Base-by-base conservation (phyloP, 2,888 invertebrate species). In the Chrysolina americana region DNA sequence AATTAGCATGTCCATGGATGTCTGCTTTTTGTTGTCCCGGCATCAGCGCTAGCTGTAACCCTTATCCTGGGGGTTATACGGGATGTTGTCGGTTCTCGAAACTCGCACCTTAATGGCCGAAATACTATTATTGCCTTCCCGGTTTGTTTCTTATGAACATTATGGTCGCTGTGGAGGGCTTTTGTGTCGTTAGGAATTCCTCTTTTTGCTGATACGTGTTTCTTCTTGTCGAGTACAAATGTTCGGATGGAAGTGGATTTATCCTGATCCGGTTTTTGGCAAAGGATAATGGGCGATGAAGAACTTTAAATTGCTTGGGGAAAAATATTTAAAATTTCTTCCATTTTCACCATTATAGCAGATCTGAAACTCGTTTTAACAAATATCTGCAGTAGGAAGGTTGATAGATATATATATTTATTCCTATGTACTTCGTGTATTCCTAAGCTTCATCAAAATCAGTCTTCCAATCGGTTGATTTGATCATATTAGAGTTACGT, bases 1-100 rank as follows among this genome's bases (percentile, higher is more conserved):
- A 88, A 88, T 88, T 88, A 88, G 87, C 88, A 87, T 88, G 88
- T 88, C 87, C 87, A 85, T 87, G 86, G 84, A 86, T 87, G 87
- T 86, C 86, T 86, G 87, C 85, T 88, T 88, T 88, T 87, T 88
- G 87, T 86, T 84, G 84, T 79, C 77, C 83, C 81, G 80, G 80
- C 85, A 83, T 85, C 84, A 82, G 81, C 81, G 81, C 81, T 83
- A 83, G 82, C 83, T 84, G 81, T 85, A 82, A 84, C 85, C 85
- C 85, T 85, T 84, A 85, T 84, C 68, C 83, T 78, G 76, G 73
- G 82, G 83, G 83, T 81, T 83, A 80, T 80, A 81, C 74, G 76
- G 75, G 73, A 76, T 79, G 76, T 71, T 70, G 70, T 73, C 74
- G 74, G 75, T 75, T 65, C 71, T 70, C 76, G 65, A 70, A 73